Conservation (phyloP, 2,888 invertebrate genomes). For the Pandemis heparana region DNA sequence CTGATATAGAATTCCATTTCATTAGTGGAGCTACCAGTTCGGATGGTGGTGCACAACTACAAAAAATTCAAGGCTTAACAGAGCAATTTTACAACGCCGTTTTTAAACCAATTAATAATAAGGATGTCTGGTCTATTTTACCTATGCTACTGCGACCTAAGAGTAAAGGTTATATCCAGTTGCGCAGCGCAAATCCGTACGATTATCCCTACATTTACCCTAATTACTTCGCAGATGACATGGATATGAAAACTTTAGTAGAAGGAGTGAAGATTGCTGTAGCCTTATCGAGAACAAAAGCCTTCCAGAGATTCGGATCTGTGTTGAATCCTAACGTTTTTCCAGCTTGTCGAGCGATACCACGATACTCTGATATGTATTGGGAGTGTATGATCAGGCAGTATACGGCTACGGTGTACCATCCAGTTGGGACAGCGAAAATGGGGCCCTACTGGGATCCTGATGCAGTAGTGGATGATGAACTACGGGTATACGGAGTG, state of each 20-base stretch:
- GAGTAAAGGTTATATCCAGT: constrained; percentile 92
- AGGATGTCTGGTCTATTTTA: constrained; percentile 93
- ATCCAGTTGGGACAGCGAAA: constrained; percentile 94
- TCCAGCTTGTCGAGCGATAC: constrained; percentile 90
- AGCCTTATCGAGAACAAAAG: constrained; percentile 91
- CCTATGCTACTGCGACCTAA: constrained; percentile 94
- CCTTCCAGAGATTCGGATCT: constrained; percentile 91
- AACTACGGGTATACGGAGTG: constrained; percentile 92
- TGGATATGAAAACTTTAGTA: constrained; percentile 92
- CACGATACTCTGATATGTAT: constrained; percentile 90
- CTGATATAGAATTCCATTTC: constrained; percentile 96
- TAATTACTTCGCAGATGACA: constrained; percentile 93
- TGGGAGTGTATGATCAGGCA: constrained; percentile 96
- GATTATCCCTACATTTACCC: constrained; percentile 96
- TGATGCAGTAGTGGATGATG: constrained; percentile 93
- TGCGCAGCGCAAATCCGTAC: constrained; percentile 93
- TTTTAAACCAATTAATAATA: constrained; percentile 90
- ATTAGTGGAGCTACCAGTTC: constrained; percentile 95
- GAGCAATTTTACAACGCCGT: constrained; percentile 91
- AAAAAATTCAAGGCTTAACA: constrained; percentile 92
- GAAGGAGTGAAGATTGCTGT: constrained; percentile 95
- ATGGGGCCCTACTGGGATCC: constrained; percentile 96
- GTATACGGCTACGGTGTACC: constrained; percentile 94
- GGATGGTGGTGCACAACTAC: constrained; percentile 93
- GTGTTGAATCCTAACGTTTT: constrained; percentile 89